Conservation (phyloP, 2,113 vertebrate genomes). For the Boulengeromyrus knoepffleri region DNA sequence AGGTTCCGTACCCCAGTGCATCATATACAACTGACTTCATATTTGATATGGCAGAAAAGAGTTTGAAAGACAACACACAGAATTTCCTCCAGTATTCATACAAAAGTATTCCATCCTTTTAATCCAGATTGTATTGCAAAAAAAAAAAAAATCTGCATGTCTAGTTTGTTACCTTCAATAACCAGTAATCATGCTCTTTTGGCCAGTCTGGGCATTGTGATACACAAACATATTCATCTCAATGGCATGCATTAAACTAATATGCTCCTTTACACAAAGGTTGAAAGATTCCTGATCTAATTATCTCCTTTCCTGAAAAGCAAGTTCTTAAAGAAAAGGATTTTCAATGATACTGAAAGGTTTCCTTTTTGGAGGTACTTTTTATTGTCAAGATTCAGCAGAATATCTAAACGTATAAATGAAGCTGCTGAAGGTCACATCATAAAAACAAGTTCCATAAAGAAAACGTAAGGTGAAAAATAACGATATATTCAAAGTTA, state of each 20-base stretch:
- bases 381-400: not conserved
- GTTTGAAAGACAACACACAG: not conserved
- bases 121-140: not conserved
- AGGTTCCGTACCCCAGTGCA: not conserved
- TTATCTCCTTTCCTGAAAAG: not conserved
- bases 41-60: too few relatives aligned
- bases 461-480: not conserved
- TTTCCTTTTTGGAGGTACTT: not conserved
- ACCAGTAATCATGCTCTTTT: not conserved
- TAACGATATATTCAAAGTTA: not conserved
- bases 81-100: not conserved
- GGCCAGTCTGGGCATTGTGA: too few relatives aligned
- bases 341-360: not conserved
- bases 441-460: not conserved
- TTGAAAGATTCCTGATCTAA: not conserved
- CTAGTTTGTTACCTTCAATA: not conserved
- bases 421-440: not conserved
- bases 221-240: not conserved
- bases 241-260: not conserved
- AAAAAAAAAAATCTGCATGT: not conserved
- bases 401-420: not conserved
- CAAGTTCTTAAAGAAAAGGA: not conserved
- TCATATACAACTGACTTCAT: not conserved
- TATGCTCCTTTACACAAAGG: not conserved
- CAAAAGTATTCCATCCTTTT: not conserved